Conservation (phyloP, 2,113 vertebrate genomes). For the Hirundichthys speculiger region DNA sequence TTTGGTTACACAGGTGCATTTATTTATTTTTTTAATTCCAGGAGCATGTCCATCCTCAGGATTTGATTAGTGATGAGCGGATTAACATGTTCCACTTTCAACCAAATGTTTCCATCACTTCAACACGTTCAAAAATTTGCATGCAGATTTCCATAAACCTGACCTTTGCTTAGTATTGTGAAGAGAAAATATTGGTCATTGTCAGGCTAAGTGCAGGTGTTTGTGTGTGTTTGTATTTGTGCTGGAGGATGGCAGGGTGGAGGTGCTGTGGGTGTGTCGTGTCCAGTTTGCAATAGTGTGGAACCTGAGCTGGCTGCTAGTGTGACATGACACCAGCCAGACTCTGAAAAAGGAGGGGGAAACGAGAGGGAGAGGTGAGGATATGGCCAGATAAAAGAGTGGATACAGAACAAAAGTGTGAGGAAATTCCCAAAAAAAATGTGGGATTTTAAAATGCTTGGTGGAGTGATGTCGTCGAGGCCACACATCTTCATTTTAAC, state of each 20-base stretch:
- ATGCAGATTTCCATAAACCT: slow-evolving; percentile 64
- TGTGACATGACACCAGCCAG: slow-evolving; percentile 40
- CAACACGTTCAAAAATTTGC: slow-evolving; percentile 59
- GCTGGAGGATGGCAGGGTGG: slow-evolving; percentile 1
- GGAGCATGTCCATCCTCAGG: neutral
- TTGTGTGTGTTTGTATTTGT: slow-evolving; percentile 25
- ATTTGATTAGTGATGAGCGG: slow-evolving; percentile 11
- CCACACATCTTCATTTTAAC: neutral
- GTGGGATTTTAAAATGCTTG: neutral
- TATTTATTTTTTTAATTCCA: neutral
- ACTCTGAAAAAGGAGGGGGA: slow-evolving; percentile 4
- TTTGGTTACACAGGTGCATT: neutral
- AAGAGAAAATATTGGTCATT: slow-evolving; percentile 2
- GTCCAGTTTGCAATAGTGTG: slow-evolving; percentile 61
- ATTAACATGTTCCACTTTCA: slow-evolving; percentile 23
- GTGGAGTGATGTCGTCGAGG: slow-evolving; percentile 3
- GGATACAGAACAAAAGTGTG: neutral
- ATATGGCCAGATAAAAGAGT: neutral
- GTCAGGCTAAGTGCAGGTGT: slow-evolving; percentile 22
- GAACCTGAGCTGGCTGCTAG: slow-evolving; percentile 61
- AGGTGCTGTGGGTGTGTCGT: slow-evolving; percentile 57
- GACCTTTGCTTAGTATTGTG: slow-evolving; percentile 10
- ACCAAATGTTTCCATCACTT: slow-evolving; percentile 48
- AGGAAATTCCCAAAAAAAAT: neutral
- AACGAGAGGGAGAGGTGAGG: neutral